Evolutionary conservation across 2,113 vertebrate species (phyloP).

Genomic region (Leptosomus discolor): DNA sequence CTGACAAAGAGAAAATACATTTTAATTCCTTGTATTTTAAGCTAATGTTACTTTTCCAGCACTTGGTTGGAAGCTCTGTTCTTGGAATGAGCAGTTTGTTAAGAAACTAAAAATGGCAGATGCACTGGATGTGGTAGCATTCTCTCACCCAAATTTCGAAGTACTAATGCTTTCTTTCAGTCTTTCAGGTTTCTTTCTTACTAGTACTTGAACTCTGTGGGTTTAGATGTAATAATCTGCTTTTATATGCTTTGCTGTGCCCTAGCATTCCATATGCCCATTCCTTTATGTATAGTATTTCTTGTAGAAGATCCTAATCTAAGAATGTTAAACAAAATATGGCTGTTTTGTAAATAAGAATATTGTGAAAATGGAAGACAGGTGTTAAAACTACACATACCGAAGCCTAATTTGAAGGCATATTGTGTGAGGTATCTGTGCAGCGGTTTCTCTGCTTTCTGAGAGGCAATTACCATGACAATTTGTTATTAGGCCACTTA

Average conservation of each 20-base stretch:
- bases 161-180: background rate
- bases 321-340: background rate
- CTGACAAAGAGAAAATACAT: background rate
- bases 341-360: background rate
- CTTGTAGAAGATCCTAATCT: background rate
- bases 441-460: background rate
- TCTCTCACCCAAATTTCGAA: background rate
- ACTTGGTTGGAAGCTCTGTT: background rate
- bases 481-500: background rate
- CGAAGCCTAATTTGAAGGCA: background rate
- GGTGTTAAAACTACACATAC: fast-evolving
- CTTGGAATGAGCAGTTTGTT: background rate
- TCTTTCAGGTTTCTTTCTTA: background rate
- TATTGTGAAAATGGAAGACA: background rate
- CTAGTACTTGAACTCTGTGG: background rate
- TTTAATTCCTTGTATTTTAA: background rate
- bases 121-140: background rate
- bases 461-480: background rate
- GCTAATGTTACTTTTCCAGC: background rate
- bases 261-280: fast-evolving
- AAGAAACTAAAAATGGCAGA: background rate
- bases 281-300: background rate
- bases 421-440: background rate
- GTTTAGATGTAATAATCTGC: background rate
- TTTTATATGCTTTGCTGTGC: background rate